phyloP scores from a whole-genome alignment of 2,888 invertebrate genomes.

The Nomada hirtipes region DNA sequence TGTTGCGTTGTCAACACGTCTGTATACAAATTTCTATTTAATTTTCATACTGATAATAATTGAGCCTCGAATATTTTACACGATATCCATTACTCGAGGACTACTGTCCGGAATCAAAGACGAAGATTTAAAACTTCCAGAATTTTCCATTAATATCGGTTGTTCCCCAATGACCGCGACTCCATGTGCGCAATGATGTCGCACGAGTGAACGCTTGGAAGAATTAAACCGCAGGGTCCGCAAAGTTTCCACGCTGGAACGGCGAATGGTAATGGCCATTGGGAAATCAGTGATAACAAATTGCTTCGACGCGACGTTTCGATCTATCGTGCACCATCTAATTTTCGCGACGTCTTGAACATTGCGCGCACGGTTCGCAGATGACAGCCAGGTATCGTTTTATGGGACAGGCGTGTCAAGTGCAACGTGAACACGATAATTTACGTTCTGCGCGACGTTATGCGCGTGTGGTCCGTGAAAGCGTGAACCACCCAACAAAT shows the following conservation, averaged over 20 bases:
- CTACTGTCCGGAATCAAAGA: too few species aligned
- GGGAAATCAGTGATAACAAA: slow-evolving; percentile 47
- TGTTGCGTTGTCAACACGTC: neutral
- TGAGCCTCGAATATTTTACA: too few species aligned
- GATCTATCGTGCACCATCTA: slow-evolving; percentile 18
- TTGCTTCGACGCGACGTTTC: slow-evolving; percentile 19
- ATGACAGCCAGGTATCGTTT: neutral
- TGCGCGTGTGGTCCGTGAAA: slow-evolving; percentile 11
- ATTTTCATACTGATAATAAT: neutral
- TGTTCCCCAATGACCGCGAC: slow-evolving; percentile 8
- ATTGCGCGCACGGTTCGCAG: too few species aligned
- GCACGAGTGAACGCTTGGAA: neutral
- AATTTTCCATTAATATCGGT: neutral
- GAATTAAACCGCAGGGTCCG: neutral
- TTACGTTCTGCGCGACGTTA: neutral
- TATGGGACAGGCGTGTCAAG: slow-evolving; percentile 23
- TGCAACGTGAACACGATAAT: slow-evolving; percentile 28
- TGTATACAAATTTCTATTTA: neutral
- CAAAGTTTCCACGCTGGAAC: neutral
- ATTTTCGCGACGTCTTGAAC: slow-evolving; percentile 5
- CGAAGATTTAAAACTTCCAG: too few species aligned
- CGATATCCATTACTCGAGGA: too few species aligned
- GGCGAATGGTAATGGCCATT: slow-evolving; percentile 27
- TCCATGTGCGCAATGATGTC: neutral
- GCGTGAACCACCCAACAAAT: slow-evolving; percentile 1